Conservation (phyloP, 2,797 vertebrate genomes). For the Rhincodon typus region DNA sequence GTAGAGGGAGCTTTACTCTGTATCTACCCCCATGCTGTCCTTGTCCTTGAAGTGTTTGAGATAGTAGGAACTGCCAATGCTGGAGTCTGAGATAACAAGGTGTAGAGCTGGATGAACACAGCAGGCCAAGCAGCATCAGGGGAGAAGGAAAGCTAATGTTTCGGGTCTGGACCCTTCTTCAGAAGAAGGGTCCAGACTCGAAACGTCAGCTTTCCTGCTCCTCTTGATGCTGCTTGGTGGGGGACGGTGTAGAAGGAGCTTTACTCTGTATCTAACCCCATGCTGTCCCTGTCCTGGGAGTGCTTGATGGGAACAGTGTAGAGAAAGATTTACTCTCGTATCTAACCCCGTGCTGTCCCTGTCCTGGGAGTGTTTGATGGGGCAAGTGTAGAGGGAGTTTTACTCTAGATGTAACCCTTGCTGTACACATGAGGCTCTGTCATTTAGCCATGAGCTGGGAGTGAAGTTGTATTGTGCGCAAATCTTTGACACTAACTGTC, state of each 20-base stretch:
- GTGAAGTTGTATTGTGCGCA: neutral
- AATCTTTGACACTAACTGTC: neutral
- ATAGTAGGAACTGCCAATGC: no score
- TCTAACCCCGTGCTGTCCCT: neutral
- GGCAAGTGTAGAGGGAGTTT: neutral
- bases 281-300: neutral
- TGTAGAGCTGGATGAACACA: no score
- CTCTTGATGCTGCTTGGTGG: neutral
- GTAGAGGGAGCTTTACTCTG: neutral
- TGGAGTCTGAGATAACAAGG: no score
- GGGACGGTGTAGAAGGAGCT: neutral
- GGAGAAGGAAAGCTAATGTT: no score
- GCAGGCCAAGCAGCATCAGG: no score
- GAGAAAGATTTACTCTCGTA: neutral
- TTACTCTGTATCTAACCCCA: neutral
- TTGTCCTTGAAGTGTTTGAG: no score
- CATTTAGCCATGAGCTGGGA: neutral
- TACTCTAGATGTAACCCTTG: neutral
- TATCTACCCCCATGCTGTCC: neutral
- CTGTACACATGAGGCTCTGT: neutral
- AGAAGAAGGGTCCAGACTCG: no score
- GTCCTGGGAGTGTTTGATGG: neutral
- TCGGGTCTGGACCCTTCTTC: no score
- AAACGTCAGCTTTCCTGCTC: no score
- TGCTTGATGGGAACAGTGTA: neutral